Percentiles rank a stretch among this genome's conserved stretches.
phyloP scores from a whole-genome alignment of 2,797 vertebrate genomes.

The Danio albolineatus region DNA sequence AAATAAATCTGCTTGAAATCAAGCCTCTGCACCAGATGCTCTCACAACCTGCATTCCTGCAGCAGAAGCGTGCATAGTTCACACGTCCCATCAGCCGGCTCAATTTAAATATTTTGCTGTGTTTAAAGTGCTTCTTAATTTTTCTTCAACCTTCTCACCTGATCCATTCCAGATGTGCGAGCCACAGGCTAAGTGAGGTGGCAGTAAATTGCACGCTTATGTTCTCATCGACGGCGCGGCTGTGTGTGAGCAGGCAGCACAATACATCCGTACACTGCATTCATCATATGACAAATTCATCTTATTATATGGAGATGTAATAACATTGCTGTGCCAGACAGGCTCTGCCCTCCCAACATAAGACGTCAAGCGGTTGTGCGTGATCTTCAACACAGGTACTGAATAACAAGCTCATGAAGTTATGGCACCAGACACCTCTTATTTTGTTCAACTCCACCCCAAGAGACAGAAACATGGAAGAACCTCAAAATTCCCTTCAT shows the following conservation, averaged over 20 bases:
- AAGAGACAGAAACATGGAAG: constrained; percentile 36
- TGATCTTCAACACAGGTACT: constrained; percentile 31
- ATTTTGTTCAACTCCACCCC: constrained; percentile 17
- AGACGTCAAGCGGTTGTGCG: background rate
- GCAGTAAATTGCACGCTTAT: constrained; percentile 49
- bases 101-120: constrained; percentile 75
- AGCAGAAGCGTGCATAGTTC: constrained; percentile 53
- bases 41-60: constrained; percentile 68
- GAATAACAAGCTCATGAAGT: constrained; percentile 18
- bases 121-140: constrained; percentile 77
- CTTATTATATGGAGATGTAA: background rate
- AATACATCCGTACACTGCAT: background rate
- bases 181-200: constrained; percentile 64
- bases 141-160: constrained; percentile 66
- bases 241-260: constrained; percentile 1
- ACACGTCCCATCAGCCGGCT: constrained; percentile 58
- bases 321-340: constrained; percentile 18
- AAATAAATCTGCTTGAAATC: constrained; percentile 29
- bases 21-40: constrained; percentile 49
- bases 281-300: constrained; percentile 12
- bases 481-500: constrained; percentile 20
- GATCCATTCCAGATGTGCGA: constrained; percentile 76
- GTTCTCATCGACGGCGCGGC: background rate
- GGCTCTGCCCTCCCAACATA: background rate
- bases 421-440: constrained; percentile 34